A percentile compares a stretch with the other conserved stretches of the same genome.
phyloP scores from a whole-genome alignment of 2,797 vertebrate genomes.

The Typhlichthys eigenmanni region DNA sequence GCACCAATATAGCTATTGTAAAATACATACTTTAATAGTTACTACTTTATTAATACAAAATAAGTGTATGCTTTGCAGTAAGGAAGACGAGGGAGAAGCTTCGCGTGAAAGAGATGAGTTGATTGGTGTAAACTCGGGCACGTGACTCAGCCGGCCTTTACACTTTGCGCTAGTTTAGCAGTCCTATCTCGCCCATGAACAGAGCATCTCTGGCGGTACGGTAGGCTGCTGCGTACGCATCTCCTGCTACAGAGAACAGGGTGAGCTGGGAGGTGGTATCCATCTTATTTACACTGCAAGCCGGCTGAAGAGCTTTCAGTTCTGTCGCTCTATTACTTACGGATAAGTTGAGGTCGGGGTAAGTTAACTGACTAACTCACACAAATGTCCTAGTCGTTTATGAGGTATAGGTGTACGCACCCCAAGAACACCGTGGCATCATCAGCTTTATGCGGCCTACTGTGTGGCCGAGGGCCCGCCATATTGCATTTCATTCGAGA shows the following conservation, averaged over 20 bases:
- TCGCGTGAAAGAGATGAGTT: no score
- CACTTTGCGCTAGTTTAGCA: no score
- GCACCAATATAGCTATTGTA: no score
- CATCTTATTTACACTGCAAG: constrained; percentile 71
- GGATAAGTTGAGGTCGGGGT: constrained; percentile 46
- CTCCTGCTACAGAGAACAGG: constrained; percentile 26
- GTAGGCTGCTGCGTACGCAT: constrained; percentile 15
- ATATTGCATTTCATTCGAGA: constrained; percentile 58
- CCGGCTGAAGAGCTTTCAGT: constrained; percentile 16
- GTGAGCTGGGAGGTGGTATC: constrained; percentile 66
- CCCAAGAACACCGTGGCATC: neutral
- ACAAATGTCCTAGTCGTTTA: rapidly evolving
- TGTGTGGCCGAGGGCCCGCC: constrained; percentile 51
- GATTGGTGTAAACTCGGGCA: no score
- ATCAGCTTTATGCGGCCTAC: constrained; percentile 44
- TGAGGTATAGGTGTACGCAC: neutral
- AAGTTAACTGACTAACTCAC: constrained; percentile 6
- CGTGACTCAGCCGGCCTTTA: no score
- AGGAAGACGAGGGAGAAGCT: no score
- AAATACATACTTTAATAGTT: no score
- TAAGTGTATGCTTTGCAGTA: no score
- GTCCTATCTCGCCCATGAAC: no score
- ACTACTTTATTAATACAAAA: no score
- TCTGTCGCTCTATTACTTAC: constrained; percentile 22
- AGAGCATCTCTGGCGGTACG: neutral